These are phyloP conservation scores for Orthonevra nobilis DNA, from an alignment of 2,888 invertebrate genomes.

Conservation along the genomic window DNA sequence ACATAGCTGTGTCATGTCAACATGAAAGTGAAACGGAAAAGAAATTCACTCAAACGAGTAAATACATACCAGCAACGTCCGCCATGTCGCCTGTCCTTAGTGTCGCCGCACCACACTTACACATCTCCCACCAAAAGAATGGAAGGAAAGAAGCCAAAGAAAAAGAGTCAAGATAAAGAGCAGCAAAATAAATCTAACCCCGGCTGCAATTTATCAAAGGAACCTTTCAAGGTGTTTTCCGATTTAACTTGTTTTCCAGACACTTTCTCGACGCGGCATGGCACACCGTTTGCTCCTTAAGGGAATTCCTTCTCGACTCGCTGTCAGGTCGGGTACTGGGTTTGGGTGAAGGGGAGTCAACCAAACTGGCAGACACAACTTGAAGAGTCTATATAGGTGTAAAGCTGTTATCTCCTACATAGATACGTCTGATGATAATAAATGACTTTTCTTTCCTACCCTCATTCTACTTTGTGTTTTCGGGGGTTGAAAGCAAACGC, in stretches of 20 bases:
- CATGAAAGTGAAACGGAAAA: slow-evolving; percentile 40
- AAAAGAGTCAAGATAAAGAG: slow-evolving; percentile 61
- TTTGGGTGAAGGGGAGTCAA: not conserved
- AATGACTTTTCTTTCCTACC: slow-evolving; percentile 65
- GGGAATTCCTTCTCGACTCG: slow-evolving; percentile 21
- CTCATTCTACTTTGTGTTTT: not conserved
- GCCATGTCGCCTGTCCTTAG: slow-evolving; percentile 20
- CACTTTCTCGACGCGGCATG: slow-evolving; percentile 54
- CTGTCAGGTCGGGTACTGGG: too few species aligned
- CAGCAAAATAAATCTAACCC: slow-evolving; percentile 69
- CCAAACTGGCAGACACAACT: slow-evolving; percentile 52
- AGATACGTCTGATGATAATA: slow-evolving; percentile 68
- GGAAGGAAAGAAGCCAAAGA: slow-evolving; percentile 40
- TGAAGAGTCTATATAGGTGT: slow-evolving; percentile 66
- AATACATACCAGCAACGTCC: not conserved
- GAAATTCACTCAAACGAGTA: slow-evolving; percentile 28
- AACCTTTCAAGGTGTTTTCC: slow-evolving; percentile 70
- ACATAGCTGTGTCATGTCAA: slow-evolving; percentile 61
- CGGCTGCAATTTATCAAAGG: slow-evolving; percentile 68
- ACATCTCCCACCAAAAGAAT: slow-evolving; percentile 1
- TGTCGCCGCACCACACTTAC: slow-evolving; percentile 40
- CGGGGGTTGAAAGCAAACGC: slow-evolving; percentile 14
- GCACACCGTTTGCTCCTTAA: slow-evolving; percentile 58
- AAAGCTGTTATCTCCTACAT: slow-evolving; percentile 67
- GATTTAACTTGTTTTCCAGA: slow-evolving; percentile 67